Conservation (phyloP, 2,888 invertebrate species). For the Fissipunctia ypsillon region DNA sequence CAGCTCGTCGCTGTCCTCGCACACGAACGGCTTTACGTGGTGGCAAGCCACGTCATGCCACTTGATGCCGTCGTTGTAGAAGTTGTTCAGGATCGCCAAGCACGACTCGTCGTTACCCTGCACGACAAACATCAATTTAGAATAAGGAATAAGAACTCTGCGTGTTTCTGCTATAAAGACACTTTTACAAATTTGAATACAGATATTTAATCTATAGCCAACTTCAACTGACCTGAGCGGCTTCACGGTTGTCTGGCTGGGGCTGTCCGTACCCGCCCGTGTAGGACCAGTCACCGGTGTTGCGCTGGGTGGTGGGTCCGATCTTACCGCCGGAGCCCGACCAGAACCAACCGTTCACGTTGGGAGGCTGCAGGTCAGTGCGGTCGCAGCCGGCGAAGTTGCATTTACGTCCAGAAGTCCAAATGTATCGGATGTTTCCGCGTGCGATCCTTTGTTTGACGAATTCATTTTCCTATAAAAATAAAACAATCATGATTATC, state of each 20-base stretch:
- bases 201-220: background rate
- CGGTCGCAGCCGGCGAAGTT: slow-evolving; percentile 97
- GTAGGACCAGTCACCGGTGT: slow-evolving; percentile 97
- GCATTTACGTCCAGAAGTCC: slow-evolving; percentile 98
- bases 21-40: slow-evolving; percentile 96
- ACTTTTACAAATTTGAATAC: slow-evolving; percentile 1
- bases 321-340: slow-evolving; percentile 97
- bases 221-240: slow-evolving; percentile 93
- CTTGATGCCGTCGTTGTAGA: slow-evolving; percentile 96
- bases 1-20: slow-evolving; percentile 97
- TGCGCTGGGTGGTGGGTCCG: slow-evolving; percentile 96
- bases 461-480: slow-evolving; percentile 94
- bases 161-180: background rate
- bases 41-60: slow-evolving; percentile 97
- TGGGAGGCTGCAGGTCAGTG: slow-evolving; percentile 95
- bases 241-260: slow-evolving; percentile 97
- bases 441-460: slow-evolving; percentile 96
- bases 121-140: slow-evolving; percentile 20
- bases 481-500: slow-evolving; percentile 20
- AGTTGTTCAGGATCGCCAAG: slow-evolving; percentile 96
- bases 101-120: slow-evolving; percentile 98
- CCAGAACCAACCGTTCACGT: slow-evolving; percentile 98
- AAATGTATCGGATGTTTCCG: slow-evolving; percentile 95
- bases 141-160: background rate
- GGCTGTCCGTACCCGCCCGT: slow-evolving; percentile 97